These are phyloP conservation scores for Erebia ligea DNA, from an alignment of 2,888 invertebrate genomes.

Conservation along the genomic window DNA sequence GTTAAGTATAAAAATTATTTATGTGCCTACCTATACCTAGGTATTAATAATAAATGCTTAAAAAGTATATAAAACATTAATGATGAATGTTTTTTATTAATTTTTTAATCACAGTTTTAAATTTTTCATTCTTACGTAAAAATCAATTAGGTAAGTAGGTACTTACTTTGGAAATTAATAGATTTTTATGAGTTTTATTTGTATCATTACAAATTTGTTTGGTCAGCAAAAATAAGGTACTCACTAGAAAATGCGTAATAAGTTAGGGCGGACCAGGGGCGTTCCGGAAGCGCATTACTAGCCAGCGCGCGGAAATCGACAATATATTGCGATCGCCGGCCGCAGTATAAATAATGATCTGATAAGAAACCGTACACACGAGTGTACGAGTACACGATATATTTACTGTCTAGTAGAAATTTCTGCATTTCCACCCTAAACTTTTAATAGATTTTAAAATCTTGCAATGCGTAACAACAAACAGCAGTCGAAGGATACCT, in stretches of 20 bases:
- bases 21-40: too few species aligned
- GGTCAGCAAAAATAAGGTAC: constrained; percentile 33
- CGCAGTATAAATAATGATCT: constrained; percentile 59
- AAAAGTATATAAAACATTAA: too few species aligned
- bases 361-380: constrained; percentile 54
- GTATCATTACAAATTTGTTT: constrained; percentile 25
- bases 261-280: constrained; percentile 58
- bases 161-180: not conserved
- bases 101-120: too few species aligned
- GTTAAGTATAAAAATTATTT: too few species aligned
- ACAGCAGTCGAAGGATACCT: too few species aligned
- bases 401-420: not conserved
- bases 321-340: constrained; percentile 70
- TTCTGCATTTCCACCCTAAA: too few species aligned
- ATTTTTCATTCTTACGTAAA: too few species aligned
- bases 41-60: too few species aligned
- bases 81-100: too few species aligned
- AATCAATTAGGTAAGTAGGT: too few species aligned
- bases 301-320: constrained; percentile 76
- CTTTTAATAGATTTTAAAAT: not conserved
- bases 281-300: constrained; percentile 79
- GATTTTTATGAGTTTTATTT: constrained; percentile 1
- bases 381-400: too few species aligned
- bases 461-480: too few species aligned
- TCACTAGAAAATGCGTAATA: constrained; percentile 36